Evolutionary conservation across 2,113 vertebrate species (phyloP), one percentile per base, ranked within the genome.

Genomic region (Callipepla californica): DNA sequence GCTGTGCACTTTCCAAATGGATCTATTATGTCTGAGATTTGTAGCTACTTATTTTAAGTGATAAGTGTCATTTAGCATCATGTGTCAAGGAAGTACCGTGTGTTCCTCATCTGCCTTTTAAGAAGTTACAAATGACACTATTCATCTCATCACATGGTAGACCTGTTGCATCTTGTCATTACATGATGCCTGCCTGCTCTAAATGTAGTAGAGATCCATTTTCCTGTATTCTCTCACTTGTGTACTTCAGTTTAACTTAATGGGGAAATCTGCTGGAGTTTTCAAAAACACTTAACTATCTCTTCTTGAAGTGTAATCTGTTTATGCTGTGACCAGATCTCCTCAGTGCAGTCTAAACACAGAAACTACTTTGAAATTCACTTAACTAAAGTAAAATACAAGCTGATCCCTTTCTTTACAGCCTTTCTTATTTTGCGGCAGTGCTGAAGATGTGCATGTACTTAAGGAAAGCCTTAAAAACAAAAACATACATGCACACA

Each of bases 121-220:
- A 94, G 88, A 95, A 96, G 85, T 87, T 94, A 89, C 68, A 94
- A 70, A 91, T 95, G 68, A 93, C 85, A 97, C 83, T 45, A 70
- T 92, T 96, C 75, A 89, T 94, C 89, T 93, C 77, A 92, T 83
- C 85, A 89, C 65, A 70, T 89, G 85, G 69, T 79, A 89, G 57
- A 95, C 94, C 25, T 96, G 94, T 95, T 96, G 86, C 70, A 76
- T 81, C 87, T 85, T 96, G 81, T 90, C 77, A 80, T 78, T 89
- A 51, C 63, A 58, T 50, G 48, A 89, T 55, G 61, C 42, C 73
- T 90, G 72, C 36, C 48, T 90, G 13, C n/a, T 80, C 51, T 40
- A 57, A 90, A 83, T 30, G 15, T 70, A 55, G 17, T 61, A 69
- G 16, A 62, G n/a, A 92, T 89, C 72, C 32, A 70, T 89, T 95